Conservation (phyloP, 2,888 invertebrate species). For the Diaphora mendica region DNA sequence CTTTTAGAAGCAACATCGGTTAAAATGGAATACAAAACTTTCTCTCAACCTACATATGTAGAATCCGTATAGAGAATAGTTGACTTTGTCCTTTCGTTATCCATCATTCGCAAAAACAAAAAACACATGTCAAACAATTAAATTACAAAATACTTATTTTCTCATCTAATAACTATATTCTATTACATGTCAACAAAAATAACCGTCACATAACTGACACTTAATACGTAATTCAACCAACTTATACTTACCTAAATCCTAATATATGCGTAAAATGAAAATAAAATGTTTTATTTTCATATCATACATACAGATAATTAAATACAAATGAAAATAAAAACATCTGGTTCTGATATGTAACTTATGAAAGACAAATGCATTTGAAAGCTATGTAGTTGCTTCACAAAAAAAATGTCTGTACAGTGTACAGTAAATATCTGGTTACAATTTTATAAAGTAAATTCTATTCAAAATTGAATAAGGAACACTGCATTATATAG, state of each 20-base stretch:
- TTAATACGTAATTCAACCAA: not conserved
- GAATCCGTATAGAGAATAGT: not conserved
- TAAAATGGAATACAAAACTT: not conserved
- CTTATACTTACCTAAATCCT: not conserved
- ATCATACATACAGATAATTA: not conserved
- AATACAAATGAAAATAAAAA: not conserved
- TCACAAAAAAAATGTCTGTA: not conserved
- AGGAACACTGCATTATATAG: not conserved
- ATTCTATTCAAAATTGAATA: not conserved
- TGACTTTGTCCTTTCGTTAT: not conserved
- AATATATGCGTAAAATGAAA: too few species aligned
- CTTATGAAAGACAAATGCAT: not conserved
- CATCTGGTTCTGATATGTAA: not conserved
- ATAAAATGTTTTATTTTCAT: not conserved
- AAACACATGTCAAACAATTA: constrained; percentile 5
- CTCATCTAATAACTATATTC: constrained; percentile 6
- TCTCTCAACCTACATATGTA: not conserved
- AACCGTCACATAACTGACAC: not conserved
- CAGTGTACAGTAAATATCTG: not conserved
- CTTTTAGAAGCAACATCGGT: not conserved
- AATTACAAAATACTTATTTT: constrained; percentile 4
- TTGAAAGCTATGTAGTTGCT: not conserved
- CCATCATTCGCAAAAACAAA: not conserved
- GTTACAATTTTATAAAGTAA: not conserved
- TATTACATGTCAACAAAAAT: not conserved